Conservation (phyloP, 2,797 vertebrate genomes). For the Phataginus tetradactyla region DNA sequence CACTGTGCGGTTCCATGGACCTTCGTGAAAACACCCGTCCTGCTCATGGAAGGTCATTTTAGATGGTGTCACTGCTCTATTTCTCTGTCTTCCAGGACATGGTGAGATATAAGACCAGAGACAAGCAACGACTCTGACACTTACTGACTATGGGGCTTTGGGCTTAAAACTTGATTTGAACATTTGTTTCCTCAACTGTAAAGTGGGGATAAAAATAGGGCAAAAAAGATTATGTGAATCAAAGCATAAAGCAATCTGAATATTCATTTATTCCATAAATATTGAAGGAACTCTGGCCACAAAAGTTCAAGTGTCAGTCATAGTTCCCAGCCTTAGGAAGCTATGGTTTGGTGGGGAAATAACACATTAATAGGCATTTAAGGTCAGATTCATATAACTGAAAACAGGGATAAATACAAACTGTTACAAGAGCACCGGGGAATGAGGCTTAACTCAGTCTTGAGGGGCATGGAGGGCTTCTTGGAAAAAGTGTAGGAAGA, state of each 20-base stretch:
- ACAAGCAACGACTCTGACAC: background rate
- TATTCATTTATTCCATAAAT: background rate
- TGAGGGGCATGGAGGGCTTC: background rate
- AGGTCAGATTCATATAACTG: background rate
- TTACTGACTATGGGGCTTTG: background rate
- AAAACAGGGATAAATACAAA: background rate
- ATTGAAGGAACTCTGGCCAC: background rate
- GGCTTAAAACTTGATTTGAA: background rate
- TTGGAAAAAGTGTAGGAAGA: background rate
- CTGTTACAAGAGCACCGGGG: background rate
- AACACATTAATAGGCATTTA: background rate
- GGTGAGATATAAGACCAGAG: background rate
- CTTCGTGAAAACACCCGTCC: background rate
- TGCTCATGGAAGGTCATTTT: background rate
- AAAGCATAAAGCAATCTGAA: background rate
- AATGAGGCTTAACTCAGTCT: background rate
- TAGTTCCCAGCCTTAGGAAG: background rate
- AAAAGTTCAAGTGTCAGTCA: background rate
- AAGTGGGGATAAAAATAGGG: background rate
- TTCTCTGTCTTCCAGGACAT: background rate
- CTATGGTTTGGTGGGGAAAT: background rate
- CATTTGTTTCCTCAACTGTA: background rate
- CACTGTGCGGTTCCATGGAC: constrained; percentile 23
- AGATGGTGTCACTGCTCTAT: background rate
- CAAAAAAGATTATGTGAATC: background rate